Base-by-base conservation (phyloP, 1,140 invertebrate species). In the Watersipora subatra region DNA sequence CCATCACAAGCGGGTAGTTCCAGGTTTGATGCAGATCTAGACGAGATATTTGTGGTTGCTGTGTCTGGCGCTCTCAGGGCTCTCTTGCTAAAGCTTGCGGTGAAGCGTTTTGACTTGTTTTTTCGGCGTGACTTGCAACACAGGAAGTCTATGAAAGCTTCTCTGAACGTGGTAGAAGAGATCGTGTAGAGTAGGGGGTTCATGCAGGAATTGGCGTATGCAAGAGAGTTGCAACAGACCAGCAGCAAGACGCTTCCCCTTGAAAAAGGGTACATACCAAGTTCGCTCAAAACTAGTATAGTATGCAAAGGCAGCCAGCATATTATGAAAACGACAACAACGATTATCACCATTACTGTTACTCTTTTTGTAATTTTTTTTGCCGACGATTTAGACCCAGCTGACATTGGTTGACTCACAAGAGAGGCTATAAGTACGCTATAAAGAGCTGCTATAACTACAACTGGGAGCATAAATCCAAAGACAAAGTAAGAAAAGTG, bases 141-240 rank as follows among this genome's bases (percentile, higher is more conserved):
- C 12, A 79, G 66, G 29, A 88, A 83, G 78, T 89, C 89, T 26
- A 85, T 81, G 75, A 92, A 92, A 1, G 88, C 89, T 69, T 90
- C 87, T 30, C 89, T 84, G 80, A 93, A 93, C 77, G 91, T 90
- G 67, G 91, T 89, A 1, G 89, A 91, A 0, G 92, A 82, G 75
- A 92, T 91, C 0, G 94, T 92, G 79, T 97, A 97, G n/a, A 97
- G 84, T 66, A 97, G 89, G 0, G 93, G 93, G 77, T 97, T 96
- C 66, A 96, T 87, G 74, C 92, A 95, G 68, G 89, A 91, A 81
- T 95, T 96, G 78, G 89, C 91, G 79, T 97, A 97, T 1, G 92
- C 92, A 62, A 96, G 79, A n/a, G 93, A 89, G 73, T 95, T 91
- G 3, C 89, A 87, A 2, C 86, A 85, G 67, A 93, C 90, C 78